Base-by-base conservation (phyloP, 2,113 vertebrate genomes). In the Silurus meridionalis region DNA sequence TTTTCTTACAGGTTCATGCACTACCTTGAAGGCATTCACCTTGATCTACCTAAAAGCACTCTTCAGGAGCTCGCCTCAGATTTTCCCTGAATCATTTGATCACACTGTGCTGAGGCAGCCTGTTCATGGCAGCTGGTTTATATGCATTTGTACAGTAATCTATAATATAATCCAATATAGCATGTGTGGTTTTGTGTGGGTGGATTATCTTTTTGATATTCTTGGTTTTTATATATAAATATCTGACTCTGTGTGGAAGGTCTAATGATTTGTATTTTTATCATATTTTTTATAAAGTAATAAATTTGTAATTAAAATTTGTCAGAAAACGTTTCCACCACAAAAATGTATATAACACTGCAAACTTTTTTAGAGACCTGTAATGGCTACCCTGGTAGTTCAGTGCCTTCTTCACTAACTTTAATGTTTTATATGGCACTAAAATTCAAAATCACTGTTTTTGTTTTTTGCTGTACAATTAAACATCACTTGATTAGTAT, bases 11-110 rank as follows among this genome's bases (percentile, higher is more conserved):
- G 98, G 91, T 99, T 99, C 90, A 94, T 99, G 87, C 98, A 99
- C 94, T 99, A 99, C 91, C 95, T 99, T 28, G 96, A 98, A 90
- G 93, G 95, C 4, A 97, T 97, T 93, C 95, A 98, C 86, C 94
- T 99, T 0, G 96, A 96, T 90, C 92, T 99, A 85, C 91, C 96
- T 48, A 97, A 95, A 93, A 93, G 91, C 89, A 95, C 92, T 17
- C 88, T 97, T 80, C 95, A 93, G 48, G 86, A 90, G 81, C 93
- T 99, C 64, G 96, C 97, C 87, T 89, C 94, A 78, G 96, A 94
- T 69, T 99, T 99, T 77, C 97, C 97, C 87, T 98, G 92, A 94
- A 89, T 88, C 55, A 57, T 37, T 50, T 37, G 13, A 74, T 81
- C 21, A 66, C 50, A 23, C 10, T 14, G 28, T 66, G 48, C 50